Percentiles rank a stretch among this genome's conserved stretches.
Evolutionary conservation across 2,888 invertebrate genomes (phyloP).

Genomic region (Pherbina coryleti): DNA sequence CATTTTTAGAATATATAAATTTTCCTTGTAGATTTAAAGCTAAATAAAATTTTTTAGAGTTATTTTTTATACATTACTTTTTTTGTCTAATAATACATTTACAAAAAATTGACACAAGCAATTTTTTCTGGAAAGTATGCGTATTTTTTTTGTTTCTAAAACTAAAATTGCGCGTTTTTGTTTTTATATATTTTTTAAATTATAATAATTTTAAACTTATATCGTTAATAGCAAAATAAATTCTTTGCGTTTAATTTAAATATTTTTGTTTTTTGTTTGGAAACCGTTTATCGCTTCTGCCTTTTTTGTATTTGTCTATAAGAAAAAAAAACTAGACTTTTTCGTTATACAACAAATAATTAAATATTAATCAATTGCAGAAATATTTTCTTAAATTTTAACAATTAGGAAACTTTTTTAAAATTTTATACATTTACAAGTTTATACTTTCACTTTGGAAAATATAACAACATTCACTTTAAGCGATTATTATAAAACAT

Average conservation of each 20-base stretch:
- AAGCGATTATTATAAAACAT: too few relatives aligned
- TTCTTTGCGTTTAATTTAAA: neutral
- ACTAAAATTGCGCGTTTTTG: neutral
- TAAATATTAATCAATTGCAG: slow-evolving; percentile 4
- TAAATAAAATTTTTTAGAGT: neutral
- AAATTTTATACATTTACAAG: neutral
- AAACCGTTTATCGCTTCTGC: too few relatives aligned
- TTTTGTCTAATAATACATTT: neutral
- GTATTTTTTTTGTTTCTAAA: neutral
- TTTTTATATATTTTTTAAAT: neutral
- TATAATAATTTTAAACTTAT: neutral
- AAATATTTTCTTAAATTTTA: neutral
- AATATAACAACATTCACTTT: too few relatives aligned
- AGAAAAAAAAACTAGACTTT: neutral
- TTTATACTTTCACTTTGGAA: neutral
- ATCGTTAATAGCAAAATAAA: slow-evolving; percentile 8
- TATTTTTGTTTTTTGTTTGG: too few relatives aligned
- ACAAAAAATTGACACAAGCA: slow-evolving; percentile 5
- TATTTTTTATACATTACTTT: neutral
- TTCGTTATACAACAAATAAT: neutral
- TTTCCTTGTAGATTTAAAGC: neutral
- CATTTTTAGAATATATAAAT: neutral
- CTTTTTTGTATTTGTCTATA: neutral
- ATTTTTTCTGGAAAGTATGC: slow-evolving; percentile 11
- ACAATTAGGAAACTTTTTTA: neutral